Evolutionary conservation across 2,888 invertebrate genomes (phyloP).

Genomic region (Dicyrtomina minuta): DNA sequence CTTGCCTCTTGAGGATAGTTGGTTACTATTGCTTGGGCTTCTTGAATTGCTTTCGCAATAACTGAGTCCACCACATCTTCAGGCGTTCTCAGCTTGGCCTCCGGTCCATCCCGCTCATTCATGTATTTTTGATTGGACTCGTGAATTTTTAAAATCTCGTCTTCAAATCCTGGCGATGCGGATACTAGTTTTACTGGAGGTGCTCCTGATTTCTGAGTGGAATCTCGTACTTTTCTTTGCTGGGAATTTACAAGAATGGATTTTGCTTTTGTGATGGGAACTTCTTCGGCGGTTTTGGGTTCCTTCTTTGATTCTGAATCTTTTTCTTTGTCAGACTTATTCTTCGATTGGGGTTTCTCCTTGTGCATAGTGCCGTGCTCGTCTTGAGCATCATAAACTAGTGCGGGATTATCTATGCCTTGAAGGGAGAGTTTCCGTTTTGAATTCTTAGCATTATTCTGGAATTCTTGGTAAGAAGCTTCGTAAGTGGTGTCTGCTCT

Average conservation of each 20-base stretch:
- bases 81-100: too few species aligned
- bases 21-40: neutral
- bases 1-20: too few species aligned
- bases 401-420: slow-evolving; percentile 17
- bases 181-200: too few species aligned
- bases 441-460: neutral
- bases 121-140: slow-evolving; percentile 12
- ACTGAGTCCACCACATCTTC: slow-evolving; percentile 3
- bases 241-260: too few species aligned
- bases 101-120: neutral
- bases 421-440: neutral
- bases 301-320: neutral
- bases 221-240: too few species aligned
- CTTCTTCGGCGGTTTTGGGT: neutral
- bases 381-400: neutral
- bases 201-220: too few species aligned
- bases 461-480: neutral
- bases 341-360: neutral
- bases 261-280: too few species aligned
- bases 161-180: too few species aligned
- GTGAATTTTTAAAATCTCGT: too few species aligned
- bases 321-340: too few species aligned
- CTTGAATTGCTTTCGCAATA: too few species aligned
- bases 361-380: neutral
- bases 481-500: slow-evolving; percentile 42